Evolutionary conservation across 1,140 invertebrate species (phyloP).

Genomic region (Oreohelix idahoensis): DNA sequence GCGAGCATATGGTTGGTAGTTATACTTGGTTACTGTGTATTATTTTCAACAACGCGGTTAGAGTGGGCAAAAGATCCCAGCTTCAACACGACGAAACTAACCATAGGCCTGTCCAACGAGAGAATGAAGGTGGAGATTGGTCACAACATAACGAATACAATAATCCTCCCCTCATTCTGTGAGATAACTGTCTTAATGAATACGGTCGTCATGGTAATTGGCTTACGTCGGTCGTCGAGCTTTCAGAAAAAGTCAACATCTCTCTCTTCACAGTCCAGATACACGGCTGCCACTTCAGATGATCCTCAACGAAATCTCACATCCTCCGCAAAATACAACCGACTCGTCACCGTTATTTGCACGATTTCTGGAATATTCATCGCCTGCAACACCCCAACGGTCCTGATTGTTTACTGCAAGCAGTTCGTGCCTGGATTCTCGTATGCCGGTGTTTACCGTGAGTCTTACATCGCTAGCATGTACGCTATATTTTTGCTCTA

Average conservation of each 20-base stretch:
- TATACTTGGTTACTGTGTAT: not conserved
- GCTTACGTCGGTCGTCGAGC: not conserved
- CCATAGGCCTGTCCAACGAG: not conserved
- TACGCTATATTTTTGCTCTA: not conserved
- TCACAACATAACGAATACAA: not conserved
- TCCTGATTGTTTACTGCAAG: not conserved
- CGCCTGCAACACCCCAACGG: not conserved
- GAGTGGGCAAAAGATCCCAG: not conserved
- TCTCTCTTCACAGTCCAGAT: not conserved
- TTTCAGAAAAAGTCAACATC: not conserved
- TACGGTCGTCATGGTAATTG: not conserved
- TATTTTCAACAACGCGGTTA: not conserved
- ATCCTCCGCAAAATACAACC: not conserved
- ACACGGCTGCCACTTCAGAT: not conserved
- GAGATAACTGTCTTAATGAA: not conserved
- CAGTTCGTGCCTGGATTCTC: constrained; percentile 4
- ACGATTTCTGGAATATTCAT: not conserved
- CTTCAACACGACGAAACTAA: not conserved
- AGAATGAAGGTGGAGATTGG: not conserved
- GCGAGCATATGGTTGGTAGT: not conserved
- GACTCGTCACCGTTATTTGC: not conserved
- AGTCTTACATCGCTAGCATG: not conserved
- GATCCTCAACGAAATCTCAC: not conserved
- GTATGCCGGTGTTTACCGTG: not conserved
- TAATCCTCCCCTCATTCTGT: not conserved